Evolutionary conservation across 2,113 vertebrate species (phyloP), one percentile per base, ranked within the genome.

Genomic region (Rhabdomys dilectus): DNA sequence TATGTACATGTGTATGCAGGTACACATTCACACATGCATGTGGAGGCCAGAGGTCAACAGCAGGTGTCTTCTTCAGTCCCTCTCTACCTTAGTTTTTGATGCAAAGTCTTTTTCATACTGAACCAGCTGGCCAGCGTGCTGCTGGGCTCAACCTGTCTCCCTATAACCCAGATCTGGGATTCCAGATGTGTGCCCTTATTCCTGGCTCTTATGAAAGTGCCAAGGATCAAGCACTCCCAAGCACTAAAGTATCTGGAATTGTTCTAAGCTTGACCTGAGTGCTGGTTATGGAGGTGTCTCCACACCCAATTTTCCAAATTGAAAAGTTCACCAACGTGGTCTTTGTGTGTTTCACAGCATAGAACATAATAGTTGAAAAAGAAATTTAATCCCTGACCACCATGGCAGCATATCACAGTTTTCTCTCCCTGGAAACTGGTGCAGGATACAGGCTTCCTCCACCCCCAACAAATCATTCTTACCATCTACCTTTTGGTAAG

Each of bases 271-370:
- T 77, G 31, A 51, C 39, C n/a, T 17, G 48, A 91, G n/a, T 16
- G 2, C 4, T 77, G 58, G 24, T 34, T 36, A 3, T 21, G 3
- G 11, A 5, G 9, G 0, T 34, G 1, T 15, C 17, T 13, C 75
- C 12, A 53, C 60, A 39, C 5, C 13, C 64, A 68, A 4, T 34
- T 68, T 68, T 34, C 31, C 31, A 68, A 68, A 15, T 60, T 39
- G n/a, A 24, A 2, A 77, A 26, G 26, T 7, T 68, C 9, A 13
- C 29, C 2, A 21, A 0, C 26, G 36, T 82, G 16, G 16, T 66
- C 91, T 72, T 7, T 58, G 19, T 31, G 7, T 24, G 51, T 0
- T 7, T 75, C 21, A 34, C 10, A 64, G 56, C 13, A 58, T 29
- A 1, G 8, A n/a, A 1, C 34, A 39, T 19, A 31, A 60, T 72